Evolutionary conservation across 92 coral and sea anemone genomes (phyloP).

Genomic region (Siderastrea siderea): DNA sequence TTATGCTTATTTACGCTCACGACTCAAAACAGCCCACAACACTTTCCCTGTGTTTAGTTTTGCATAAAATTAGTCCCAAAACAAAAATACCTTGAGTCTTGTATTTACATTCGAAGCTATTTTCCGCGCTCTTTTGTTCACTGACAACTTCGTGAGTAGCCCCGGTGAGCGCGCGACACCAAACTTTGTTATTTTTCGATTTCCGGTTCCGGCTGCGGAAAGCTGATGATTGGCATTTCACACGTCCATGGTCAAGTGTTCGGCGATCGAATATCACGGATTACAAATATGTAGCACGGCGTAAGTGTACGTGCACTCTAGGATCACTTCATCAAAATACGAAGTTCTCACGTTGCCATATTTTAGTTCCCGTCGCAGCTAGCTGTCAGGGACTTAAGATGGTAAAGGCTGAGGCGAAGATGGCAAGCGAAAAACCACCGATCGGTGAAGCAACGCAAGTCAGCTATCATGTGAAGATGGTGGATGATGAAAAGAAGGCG

Average conservation of each 20-base stretch:
- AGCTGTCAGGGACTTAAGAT: constrained; percentile 32
- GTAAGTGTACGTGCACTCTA: neutral
- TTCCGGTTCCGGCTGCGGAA: constrained; percentile 76
- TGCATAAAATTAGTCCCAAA: neutral
- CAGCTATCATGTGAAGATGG: constrained; percentile 64
- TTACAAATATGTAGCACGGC: constrained; percentile 15
- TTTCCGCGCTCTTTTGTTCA: neutral
- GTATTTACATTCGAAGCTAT: neutral
- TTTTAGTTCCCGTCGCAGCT: constrained; percentile 6
- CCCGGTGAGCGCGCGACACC: constrained; percentile 22
- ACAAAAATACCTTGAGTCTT: neutral
- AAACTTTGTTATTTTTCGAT: constrained; percentile 38
- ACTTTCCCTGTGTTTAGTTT: neutral
- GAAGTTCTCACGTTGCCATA: constrained; percentile 6
- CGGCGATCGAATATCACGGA: constrained; percentile 20
- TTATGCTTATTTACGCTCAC: too few relatives aligned
- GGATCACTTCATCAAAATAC: neutral
- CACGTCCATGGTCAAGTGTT: constrained; percentile 29
- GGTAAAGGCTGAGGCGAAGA: constrained; percentile 84
- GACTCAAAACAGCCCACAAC: neutral
- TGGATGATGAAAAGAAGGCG: constrained; percentile 55
- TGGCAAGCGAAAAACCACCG: constrained; percentile 66
- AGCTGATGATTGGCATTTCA: constrained; percentile 72
- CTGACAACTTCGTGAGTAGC: constrained; percentile 10
- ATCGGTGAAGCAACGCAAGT: constrained; percentile 38